Conservation (phyloP, 2,113 vertebrate genomes). For the Rattus norvegicus region GRCr8 NC_086028.1:71089501-71090000, state of each 20-base stretch:
- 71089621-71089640: neutral
- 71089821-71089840: neutral
- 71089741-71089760: neutral
- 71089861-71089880: constrained; percentile 72
- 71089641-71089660: neutral
- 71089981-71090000: constrained; percentile 31
- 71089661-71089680: neutral
- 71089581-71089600: neutral
- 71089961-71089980: constrained; percentile 61
- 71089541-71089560: neutral
- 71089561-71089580: neutral
- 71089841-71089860: neutral
- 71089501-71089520: too few relatives aligned
- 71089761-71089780: neutral
- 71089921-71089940: constrained; percentile 78
- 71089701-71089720: neutral
- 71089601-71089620: neutral
- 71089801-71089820: constrained; percentile 16
- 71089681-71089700: neutral
- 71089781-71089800: neutral
- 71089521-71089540: neutral
- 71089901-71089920: constrained; percentile 69
- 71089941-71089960: constrained; percentile 81
- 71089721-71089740: accelerated
- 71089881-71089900: constrained; percentile 65